A percentile compares a stretch with the other conserved stretches of the same genome.
Evolutionary conservation across 2,888 invertebrate species (phyloP).

Genomic region (Oxyscelio sp.): DNA sequence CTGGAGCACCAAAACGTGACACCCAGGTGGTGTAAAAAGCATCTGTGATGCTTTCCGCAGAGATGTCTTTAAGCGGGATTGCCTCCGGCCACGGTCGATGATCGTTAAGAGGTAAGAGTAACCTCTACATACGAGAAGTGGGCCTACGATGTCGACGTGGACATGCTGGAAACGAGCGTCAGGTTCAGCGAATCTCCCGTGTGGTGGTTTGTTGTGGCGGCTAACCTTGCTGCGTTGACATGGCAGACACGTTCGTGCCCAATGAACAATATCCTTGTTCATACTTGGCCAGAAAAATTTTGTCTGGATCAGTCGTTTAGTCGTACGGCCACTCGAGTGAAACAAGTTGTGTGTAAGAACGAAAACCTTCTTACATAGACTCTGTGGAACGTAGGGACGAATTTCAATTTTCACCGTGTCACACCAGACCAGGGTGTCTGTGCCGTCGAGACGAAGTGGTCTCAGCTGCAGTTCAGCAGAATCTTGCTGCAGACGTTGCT

Average conservation of each 20-base stretch:
- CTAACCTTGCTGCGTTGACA: background rate
- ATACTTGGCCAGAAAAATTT: slow-evolving; percentile 7
- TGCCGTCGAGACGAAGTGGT: background rate
- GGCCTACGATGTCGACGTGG: slow-evolving; percentile 82
- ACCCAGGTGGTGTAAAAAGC: slow-evolving; percentile 66
- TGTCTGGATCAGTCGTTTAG: background rate
- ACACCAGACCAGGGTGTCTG: background rate
- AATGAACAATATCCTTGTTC: background rate
- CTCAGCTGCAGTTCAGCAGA: background rate
- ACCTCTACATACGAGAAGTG: background rate
- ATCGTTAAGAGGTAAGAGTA: background rate
- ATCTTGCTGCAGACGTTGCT: background rate
- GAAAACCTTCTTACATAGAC: background rate
- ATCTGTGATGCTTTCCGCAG: background rate
- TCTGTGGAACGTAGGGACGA: background rate
- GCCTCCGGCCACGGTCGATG: slow-evolving; percentile 17
- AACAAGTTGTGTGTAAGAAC: background rate
- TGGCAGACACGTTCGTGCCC: background rate
- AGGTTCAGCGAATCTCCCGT: slow-evolving; percentile 54
- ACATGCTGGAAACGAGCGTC: slow-evolving; percentile 80
- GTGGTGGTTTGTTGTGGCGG: background rate
- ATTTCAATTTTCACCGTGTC: background rate
- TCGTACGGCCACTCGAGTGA: slow-evolving; percentile 14
- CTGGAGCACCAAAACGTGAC: slow-evolving; percentile 66
- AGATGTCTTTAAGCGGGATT: background rate